Evolutionary conservation across 2,797 vertebrate species (phyloP).

Genomic region (Sorex maritimensis): DNA sequence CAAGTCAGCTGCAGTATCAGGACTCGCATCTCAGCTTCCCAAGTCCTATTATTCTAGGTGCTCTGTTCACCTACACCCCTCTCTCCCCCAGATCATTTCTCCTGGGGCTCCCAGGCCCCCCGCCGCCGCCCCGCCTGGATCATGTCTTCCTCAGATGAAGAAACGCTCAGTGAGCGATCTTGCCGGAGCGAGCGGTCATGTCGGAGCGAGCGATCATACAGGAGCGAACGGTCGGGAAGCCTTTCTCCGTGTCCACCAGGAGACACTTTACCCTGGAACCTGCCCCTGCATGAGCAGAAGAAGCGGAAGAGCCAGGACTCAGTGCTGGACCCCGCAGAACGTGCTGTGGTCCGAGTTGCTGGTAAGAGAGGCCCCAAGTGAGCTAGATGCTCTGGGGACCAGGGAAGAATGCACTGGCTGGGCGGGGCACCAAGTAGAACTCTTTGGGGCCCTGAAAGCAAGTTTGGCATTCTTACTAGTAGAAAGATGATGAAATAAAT

Average conservation of each 20-base stretch:
- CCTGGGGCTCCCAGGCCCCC: background rate
- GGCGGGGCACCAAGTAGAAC: background rate
- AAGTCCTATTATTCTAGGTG: background rate
- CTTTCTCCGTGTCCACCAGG: constrained; percentile 96
- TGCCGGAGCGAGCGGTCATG: constrained; percentile 97
- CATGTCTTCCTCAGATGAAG: constrained; percentile 99
- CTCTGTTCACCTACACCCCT: constrained; percentile 37
- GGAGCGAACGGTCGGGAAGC: constrained; percentile 93
- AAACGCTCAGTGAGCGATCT: constrained; percentile 97
- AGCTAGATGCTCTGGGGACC: background rate
- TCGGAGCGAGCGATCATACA: constrained; percentile 95
- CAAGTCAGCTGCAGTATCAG: constrained; percentile 15
- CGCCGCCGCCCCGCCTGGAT: constrained; percentile 70
- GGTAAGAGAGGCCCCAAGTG: constrained; percentile 91
- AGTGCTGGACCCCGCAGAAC: constrained; percentile 97
- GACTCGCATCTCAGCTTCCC: background rate
- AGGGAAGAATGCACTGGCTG: background rate
- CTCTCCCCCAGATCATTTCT: constrained; percentile 70
- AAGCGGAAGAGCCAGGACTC: constrained; percentile 98
- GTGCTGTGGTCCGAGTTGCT: constrained; percentile 97
- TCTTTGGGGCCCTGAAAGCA: background rate
- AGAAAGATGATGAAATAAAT: constrained; percentile 36
- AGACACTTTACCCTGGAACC: constrained; percentile 98
- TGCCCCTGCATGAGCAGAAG: constrained; percentile 97
- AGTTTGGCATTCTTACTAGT: background rate